Evolutionary conservation across 2,797 vertebrate species (phyloP).

Genomic region (Tauraco hartlaubi): DNA sequence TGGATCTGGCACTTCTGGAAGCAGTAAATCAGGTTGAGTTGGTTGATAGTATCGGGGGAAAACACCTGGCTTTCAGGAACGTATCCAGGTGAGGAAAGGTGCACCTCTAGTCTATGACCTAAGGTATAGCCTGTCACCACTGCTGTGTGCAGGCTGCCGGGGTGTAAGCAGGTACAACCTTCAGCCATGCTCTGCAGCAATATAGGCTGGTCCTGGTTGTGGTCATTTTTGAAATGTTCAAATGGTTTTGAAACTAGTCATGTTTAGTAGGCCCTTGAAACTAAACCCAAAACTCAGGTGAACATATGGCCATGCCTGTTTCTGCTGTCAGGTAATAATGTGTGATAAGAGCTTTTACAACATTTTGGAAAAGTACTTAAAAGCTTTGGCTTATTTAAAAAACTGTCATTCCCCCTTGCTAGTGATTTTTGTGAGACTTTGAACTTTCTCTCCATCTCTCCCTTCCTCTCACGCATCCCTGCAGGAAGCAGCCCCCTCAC

Average conservation of each 20-base stretch:
- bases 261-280: conserved; percentile 70
- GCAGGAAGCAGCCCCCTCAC: neutral
- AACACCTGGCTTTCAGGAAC: neutral
- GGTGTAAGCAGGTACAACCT: neutral
- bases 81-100: neutral
- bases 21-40: neutral
- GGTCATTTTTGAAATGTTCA: conserved; percentile 51
- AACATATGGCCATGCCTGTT: neutral
- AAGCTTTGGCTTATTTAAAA: conserved; percentile 30
- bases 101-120: neutral
- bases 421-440: conserved; percentile 9
- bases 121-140: neutral
- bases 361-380: conserved; percentile 40
- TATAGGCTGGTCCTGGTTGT: conserved; percentile 67
- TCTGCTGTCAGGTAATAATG: conserved; percentile 10
- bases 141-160: neutral
- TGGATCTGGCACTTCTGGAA: neutral
- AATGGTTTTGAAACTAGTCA: conserved; percentile 48
- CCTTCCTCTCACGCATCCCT: neutral
- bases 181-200: neutral
- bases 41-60: neutral
- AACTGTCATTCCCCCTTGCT: neutral
- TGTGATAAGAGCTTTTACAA: conserved; percentile 11
- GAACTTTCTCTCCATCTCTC: neutral
- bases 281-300: conserved; percentile 46